These are phyloP conservation scores for Leptinotarsa undecemlineata DNA, from an alignment of 1,140 invertebrate genomes.

Conservation along the genomic window DNA sequence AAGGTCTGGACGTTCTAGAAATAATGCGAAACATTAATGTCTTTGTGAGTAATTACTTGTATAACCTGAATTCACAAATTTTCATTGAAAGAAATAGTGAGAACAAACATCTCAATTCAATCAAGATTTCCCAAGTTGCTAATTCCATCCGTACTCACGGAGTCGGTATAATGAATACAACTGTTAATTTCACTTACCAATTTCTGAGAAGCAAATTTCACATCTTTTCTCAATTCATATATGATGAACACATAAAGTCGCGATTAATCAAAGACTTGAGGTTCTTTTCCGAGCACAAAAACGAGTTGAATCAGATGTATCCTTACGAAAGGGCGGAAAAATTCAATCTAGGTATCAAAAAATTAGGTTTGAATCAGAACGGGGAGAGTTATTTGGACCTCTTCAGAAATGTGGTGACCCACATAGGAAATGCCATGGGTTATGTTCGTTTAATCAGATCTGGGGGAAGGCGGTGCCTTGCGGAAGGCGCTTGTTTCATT, in stretches of 20 bases:
- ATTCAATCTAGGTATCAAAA: constrained; percentile 90
- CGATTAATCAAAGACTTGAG: constrained; percentile 88
- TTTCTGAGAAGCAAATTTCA: constrained; percentile 93
- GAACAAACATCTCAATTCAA: constrained; percentile 95
- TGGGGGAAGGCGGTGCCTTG: constrained; percentile 89
- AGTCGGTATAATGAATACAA: constrained; percentile 96
- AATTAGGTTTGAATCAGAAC: constrained; percentile 82
- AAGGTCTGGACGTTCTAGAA: constrained; percentile 96
- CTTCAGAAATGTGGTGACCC: constrained; percentile 88
- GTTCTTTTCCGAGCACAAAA: constrained; percentile 67
- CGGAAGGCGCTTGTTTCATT: constrained; percentile 87
- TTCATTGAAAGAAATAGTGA: constrained; percentile 91
- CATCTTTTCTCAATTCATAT: constrained; percentile 96
- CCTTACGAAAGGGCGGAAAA: constrained; percentile 91
- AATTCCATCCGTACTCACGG: constrained; percentile 98
- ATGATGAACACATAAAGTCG: constrained; percentile 98
- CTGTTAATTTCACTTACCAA: constrained; percentile 96
- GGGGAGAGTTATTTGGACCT: constrained; percentile 90
- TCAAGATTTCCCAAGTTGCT: constrained; percentile 93
- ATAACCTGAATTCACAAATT: constrained; percentile 97
- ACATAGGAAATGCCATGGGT: constrained; percentile 96
- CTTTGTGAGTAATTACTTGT: constrained; percentile 92
- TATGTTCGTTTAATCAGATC: constrained; percentile 94
- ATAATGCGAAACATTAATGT: constrained; percentile 97
- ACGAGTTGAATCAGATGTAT: constrained; percentile 65